Conservation (phyloP, 2,888 invertebrate species). For the Archips crataeganus region DNA sequence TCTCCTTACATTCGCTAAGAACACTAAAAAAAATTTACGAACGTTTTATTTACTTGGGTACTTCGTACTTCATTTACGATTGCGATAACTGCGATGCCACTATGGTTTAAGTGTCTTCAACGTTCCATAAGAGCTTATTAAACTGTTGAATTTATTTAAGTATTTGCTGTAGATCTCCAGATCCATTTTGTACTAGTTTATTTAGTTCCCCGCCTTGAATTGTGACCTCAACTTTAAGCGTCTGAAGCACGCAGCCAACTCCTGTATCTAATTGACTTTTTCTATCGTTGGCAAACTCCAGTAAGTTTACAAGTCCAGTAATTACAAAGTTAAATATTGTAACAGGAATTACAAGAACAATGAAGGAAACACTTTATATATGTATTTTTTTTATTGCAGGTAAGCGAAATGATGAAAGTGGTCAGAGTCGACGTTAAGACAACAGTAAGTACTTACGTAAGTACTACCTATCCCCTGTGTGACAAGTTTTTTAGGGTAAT, state of each 20-base stretch:
- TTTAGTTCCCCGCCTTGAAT: conserved; percentile 26
- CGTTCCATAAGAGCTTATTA: not conserved
- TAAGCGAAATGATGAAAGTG: conserved; percentile 42
- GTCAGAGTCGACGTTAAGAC: conserved; percentile 1
- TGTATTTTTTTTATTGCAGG: conserved; percentile 46
- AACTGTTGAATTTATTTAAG: not conserved
- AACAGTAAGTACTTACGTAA: not conserved
- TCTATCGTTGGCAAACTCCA: conserved; percentile 22
- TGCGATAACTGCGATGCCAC: not conserved
- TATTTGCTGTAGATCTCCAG: conserved; percentile 9
- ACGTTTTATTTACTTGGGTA: not conserved
- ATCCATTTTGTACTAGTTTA: conserved; percentile 22
- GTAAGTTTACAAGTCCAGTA: conserved; percentile 14
- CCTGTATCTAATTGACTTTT: conserved; percentile 41
- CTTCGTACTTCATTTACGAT: not conserved
- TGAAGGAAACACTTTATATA: not conserved
- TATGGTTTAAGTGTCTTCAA: not conserved
- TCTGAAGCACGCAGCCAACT: conserved; percentile 27
- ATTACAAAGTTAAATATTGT: conserved; percentile 29
- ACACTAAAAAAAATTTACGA: not conserved
- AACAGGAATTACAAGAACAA: conserved; percentile 7
- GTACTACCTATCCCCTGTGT: too few species aligned
- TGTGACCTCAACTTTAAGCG: conserved; percentile 27
- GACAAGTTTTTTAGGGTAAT: too few species aligned
- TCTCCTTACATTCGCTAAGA: not conserved